Evolutionary conservation across 2,113 vertebrate genomes (phyloP).

Genomic region (Coracopsis vasa): DNA sequence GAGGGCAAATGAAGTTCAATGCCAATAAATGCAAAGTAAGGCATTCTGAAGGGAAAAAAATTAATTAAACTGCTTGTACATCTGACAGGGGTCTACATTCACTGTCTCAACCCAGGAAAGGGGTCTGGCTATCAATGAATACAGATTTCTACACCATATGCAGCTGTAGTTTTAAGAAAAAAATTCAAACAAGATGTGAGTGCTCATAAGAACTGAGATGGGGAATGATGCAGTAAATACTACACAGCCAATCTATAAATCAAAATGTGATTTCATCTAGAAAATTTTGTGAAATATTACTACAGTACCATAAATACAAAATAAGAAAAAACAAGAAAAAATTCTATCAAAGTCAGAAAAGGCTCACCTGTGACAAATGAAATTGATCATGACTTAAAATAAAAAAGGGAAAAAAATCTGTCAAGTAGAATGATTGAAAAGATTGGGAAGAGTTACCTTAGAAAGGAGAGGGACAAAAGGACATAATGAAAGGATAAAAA

Average conservation of each 20-base stretch:
- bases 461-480: neutral
- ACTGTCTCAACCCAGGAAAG: conserved; percentile 18
- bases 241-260: neutral
- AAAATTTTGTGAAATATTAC: neutral
- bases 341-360: neutral
- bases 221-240: neutral
- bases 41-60: conserved; percentile 22
- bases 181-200: conserved; percentile 50
- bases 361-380: neutral
- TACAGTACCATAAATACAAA: neutral
- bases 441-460: neutral
- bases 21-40: conserved; percentile 59
- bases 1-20: conserved; percentile 57
- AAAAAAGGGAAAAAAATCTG: neutral
- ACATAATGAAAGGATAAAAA: neutral
- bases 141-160: conserved; percentile 48
- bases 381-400: neutral
- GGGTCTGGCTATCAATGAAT: conserved; percentile 42
- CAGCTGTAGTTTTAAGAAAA: conserved; percentile 22
- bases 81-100: conserved; percentile 33
- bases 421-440: neutral
- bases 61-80: conserved; percentile 47
- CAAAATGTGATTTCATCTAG: neutral
- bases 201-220: neutral
- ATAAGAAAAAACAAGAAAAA: neutral